A percentile compares a stretch with the other conserved stretches of the same genome.
phyloP scores from a whole-genome alignment of 2,113 vertebrate species.

The Corapipo altera region DNA sequence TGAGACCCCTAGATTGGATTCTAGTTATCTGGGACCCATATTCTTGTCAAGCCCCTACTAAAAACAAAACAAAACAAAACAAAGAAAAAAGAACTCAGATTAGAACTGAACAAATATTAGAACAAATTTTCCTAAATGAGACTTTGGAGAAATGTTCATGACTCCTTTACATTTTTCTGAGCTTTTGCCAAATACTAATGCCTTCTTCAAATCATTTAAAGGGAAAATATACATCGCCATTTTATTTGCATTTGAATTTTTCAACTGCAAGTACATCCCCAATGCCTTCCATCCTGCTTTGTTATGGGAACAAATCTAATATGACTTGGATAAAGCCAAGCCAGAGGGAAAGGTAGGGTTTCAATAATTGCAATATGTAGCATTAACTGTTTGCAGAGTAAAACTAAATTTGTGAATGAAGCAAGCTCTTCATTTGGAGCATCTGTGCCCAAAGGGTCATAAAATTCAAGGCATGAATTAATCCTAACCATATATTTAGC shows the following conservation, averaged over 20 bases:
- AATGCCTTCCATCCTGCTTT: not conserved
- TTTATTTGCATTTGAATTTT: not conserved
- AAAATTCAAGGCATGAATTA: not conserved
- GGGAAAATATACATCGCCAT: not conserved
- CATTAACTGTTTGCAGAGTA: not conserved
- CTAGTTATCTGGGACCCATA: not conserved
- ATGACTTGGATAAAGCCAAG: not conserved
- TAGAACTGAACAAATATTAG: not conserved
- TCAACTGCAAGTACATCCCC: not conserved
- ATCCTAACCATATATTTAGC: not conserved
- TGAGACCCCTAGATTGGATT: not conserved
- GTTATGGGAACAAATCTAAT: not conserved
- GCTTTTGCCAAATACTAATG: not conserved
- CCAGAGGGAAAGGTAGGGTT: not conserved
- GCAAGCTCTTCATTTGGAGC: not conserved
- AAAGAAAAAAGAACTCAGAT: not conserved
- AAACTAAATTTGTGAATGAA: not conserved
- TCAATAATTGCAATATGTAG: not conserved
- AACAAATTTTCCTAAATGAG: not conserved
- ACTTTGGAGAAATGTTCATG: not conserved
- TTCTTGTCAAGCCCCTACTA: not conserved
- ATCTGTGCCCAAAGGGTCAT: not conserved
- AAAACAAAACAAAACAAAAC: not conserved
- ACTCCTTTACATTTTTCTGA: not conserved
- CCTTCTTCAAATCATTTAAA: not conserved